These are phyloP conservation scores for Entomyzon cyanotis DNA, from an alignment of 2,113 vertebrate species.

Conservation along the genomic window DNA sequence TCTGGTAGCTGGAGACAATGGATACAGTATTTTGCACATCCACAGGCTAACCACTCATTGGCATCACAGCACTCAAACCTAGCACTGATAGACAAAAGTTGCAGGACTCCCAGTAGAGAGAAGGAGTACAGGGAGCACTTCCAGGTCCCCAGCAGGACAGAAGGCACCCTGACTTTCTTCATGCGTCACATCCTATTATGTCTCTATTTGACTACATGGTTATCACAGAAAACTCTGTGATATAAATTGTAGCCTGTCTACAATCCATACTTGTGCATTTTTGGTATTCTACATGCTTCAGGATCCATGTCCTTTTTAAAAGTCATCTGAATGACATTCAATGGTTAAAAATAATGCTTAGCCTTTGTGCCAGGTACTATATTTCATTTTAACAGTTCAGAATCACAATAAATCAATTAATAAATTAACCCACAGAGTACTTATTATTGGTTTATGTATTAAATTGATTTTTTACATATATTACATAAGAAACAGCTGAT, in stretches of 20 bases:
- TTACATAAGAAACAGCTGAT: background rate
- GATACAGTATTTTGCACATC: background rate
- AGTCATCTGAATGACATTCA: background rate
- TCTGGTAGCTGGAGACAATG: background rate
- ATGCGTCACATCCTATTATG: background rate
- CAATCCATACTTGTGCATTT: too few relatives aligned
- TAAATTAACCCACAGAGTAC: background rate
- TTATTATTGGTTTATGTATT: background rate
- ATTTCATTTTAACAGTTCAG: background rate
- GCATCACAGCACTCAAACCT: background rate
- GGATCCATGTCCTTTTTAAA: background rate
- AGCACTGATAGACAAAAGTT: background rate
- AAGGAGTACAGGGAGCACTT: background rate
- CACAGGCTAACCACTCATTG: background rate
- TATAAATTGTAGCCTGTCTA: background rate
- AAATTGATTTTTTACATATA: background rate
- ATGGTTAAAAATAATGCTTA: accelerated
- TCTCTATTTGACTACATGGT: background rate
- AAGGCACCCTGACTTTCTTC: background rate
- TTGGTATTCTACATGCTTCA: background rate
- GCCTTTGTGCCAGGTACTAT: background rate
- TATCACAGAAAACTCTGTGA: background rate
- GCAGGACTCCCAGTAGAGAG: background rate
- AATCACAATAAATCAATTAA: background rate
- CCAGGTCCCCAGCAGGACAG: background rate